A percentile compares a stretch with the other conserved stretches of the same genome.
Evolutionary conservation across 2,888 invertebrate species (phyloP).

Genomic region (Opisthograptis luteolata): DNA sequence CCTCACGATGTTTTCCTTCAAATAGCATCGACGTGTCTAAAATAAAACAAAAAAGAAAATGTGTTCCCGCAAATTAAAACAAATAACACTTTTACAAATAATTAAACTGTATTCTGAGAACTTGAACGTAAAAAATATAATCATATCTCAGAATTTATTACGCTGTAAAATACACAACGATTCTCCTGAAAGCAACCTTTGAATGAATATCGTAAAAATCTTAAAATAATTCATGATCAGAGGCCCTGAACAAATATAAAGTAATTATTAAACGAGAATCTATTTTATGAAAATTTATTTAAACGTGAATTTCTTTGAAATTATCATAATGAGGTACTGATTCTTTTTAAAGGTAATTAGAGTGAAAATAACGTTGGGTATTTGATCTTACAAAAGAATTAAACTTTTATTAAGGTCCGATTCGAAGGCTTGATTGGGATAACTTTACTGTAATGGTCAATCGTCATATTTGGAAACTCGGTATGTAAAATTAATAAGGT

Average conservation of each 20-base stretch:
- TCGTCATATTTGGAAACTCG: no score
- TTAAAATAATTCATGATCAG: slow-evolving; percentile 47
- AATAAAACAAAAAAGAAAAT: not conserved
- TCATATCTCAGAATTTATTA: slow-evolving; percentile 35
- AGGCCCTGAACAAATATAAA: slow-evolving; percentile 48
- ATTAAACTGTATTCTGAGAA: not conserved
- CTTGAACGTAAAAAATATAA: slow-evolving; percentile 30
- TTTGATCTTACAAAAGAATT: no score
- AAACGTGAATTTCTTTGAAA: slow-evolving; percentile 22
- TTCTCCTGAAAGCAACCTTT: slow-evolving; percentile 28
- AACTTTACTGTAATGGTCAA: no score
- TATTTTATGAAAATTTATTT: slow-evolving; percentile 40
- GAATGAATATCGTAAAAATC: slow-evolving; percentile 33
- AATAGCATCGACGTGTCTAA: not conserved
- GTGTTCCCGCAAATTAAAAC: not conserved
- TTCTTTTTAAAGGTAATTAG: slow-evolving; percentile 8
- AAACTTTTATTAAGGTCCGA: no score
- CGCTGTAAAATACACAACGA: slow-evolving; percentile 32
- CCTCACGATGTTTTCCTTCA: no score
- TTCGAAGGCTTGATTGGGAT: no score
- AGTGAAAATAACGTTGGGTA: no score
- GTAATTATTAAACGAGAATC: slow-evolving; percentile 54
- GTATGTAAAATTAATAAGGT: no score
- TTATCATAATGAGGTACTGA: slow-evolving; percentile 10
- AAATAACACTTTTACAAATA: not conserved